Base-by-base conservation (phyloP, 2,113 vertebrate genomes). In the Melanerpes aurifrons region DNA sequence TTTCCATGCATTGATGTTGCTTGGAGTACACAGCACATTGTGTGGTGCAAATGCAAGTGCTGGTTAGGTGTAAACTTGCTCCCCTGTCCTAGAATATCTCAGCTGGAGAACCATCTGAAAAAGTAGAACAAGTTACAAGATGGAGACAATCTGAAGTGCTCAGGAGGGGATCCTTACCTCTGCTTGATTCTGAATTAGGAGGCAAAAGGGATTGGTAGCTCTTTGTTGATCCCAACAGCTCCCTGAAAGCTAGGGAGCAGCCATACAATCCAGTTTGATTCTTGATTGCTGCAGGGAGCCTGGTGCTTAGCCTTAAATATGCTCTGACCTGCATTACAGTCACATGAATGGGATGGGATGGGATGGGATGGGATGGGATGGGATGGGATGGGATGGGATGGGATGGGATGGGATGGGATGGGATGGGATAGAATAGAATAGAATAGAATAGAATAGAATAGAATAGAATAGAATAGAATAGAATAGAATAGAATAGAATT, bases 251-350 rank as follows among this genome's bases (percentile, higher is more conserved):
- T 70, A 47, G 10, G 61, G 26, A 76, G 45, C 12, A 81, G 37
- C 24, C 8, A 0, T 43, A 6, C 53, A 68, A 26, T 76, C 26
- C 12, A 29, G 13, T 61, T 37, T 61, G 43, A 84, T 13, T n/a
- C 6, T 74, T 62, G 28, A 22, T 88, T 28, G 7, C 16, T 24
- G 29, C 10, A 53, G 31, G 6, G 11, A 90, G 32, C 43, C 10
- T n/a, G 18, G 7, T 59, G 32, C 35, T 89, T 69, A 40, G 25
- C 8, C 24, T 67, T 80, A n/a, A 40, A 29, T 14, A 3, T 68
- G 16, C 31, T 62, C 22, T 57, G 43, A 61, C 77, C 7, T 0
- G 0, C 40, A 12, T 48, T 58, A 16, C 45, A 73, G 25, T n/a
- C 48, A 35, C 0, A 1, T 18, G 54, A 12, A 40, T 40, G 11